Evolutionary conservation across 2,797 vertebrate genomes (phyloP), one percentile per base, ranked within the genome.

Genomic region (Acipenser ruthenus): DNA sequence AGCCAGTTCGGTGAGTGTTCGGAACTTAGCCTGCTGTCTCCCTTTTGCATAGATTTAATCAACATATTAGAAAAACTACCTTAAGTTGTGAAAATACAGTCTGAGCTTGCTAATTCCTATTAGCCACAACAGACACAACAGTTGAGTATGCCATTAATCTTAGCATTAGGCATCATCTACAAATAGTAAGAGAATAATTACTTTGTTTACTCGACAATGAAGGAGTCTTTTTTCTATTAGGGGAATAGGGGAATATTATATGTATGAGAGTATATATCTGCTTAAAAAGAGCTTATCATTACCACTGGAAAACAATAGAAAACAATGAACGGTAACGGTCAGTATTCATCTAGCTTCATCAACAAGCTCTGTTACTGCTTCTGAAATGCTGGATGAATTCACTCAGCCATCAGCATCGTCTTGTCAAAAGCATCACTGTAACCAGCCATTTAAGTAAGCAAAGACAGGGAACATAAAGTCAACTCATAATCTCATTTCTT

Each of bases 371-470:
- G 74, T 82, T 77, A 89, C 87, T 83, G 75, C 86, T 86, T 90
- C 83, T 81, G 84, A 89, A 85, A 85, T 83, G 83, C 84, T 73
- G 73, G 79, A 83, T 86, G 82, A 84, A 37, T 37, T 37, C 23
- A 37, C 78, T 82, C 81, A 78, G 84, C 88, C 82, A 82, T 89
- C 80, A 89, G 90, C 88, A 82, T 74, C 82, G 68, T 77, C 83
- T 85, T 93, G 91, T 93, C 91, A 93, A 85, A 90, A 79, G 60
- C 85, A 85, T 92, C 76, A 81, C 67, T 6, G 1, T 63, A 76
- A 74, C 79, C 88, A 85, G 79, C 81, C 87, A 75, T 70, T 64
- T 68, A 82, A 85, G 80, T 79, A 82, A 82, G 71, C 79, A 67
- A 84, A 83, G 86, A 84, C 87, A 87, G 84, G 87, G 84, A 89